These are phyloP conservation scores for Cyrtodaria siliqua DNA, from an alignment of 2,888 invertebrate genomes.

Conservation along the genomic window DNA sequence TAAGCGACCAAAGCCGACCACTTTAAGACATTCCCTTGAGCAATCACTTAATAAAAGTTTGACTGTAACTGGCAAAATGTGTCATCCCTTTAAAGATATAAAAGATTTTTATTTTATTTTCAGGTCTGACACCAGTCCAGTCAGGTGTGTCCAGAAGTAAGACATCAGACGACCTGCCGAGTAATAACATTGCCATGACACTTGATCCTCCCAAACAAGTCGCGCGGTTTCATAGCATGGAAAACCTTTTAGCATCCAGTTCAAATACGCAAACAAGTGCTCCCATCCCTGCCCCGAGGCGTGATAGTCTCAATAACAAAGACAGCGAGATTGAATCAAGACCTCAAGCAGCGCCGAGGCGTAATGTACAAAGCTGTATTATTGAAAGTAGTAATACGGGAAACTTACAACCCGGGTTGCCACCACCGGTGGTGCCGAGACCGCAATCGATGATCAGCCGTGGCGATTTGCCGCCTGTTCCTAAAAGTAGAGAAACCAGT, in stretches of 20 bases:
- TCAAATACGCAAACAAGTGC: too few relatives aligned
- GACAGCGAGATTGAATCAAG: constrained; percentile 22
- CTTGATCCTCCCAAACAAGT: constrained; percentile 58
- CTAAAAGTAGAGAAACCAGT: constrained; percentile 45
- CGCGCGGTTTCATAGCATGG: constrained; percentile 65
- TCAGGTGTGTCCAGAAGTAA: constrained; percentile 71
- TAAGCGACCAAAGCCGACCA: too few relatives aligned
- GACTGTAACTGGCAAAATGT: too few relatives aligned
- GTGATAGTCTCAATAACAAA: constrained; percentile 32
- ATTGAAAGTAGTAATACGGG: constrained; percentile 27
- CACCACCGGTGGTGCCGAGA: constrained; percentile 60
- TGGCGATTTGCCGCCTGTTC: constrained; percentile 37
- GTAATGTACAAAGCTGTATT: constrained; percentile 70
- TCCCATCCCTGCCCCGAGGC: constrained; percentile 39
- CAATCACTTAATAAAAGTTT: too few relatives aligned
- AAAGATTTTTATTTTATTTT: constrained; percentile 5
- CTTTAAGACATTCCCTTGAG: too few relatives aligned
- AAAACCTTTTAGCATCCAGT: constrained; percentile 56
- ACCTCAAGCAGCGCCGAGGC: constrained; percentile 70
- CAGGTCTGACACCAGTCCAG: constrained; percentile 36
- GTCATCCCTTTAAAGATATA: too few relatives aligned
- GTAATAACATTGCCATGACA: not conserved
- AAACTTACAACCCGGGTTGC: not conserved
- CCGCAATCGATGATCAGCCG: constrained; percentile 39
- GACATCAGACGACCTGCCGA: constrained; percentile 67